These are phyloP conservation scores for Puntigrus tetrazona DNA, from an alignment of 2,113 vertebrate species.

Conservation along the genomic window DNA sequence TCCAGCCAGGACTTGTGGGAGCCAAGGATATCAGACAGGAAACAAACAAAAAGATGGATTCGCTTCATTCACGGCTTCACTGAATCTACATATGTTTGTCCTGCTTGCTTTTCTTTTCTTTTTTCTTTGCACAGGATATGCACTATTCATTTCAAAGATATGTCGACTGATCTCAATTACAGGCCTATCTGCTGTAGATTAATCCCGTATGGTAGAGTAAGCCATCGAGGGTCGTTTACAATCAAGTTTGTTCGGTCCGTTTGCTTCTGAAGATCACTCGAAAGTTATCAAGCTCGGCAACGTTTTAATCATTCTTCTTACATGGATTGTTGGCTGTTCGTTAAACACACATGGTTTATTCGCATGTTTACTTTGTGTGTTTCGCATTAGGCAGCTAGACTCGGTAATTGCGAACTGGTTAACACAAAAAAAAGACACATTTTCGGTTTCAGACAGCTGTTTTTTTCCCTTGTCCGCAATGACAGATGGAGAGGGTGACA, in stretches of 20 bases:
- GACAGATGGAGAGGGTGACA: conserved; percentile 19
- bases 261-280: conserved; percentile 9
- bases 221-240: not conserved
- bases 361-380: not conserved
- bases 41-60: conserved; percentile 25
- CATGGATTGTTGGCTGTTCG: not conserved
- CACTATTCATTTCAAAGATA: conserved; percentile 3
- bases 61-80: conserved; percentile 33
- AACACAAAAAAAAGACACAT: not conserved
- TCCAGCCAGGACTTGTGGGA: conserved; percentile 74
- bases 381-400: conserved; percentile 8
- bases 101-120: not conserved
- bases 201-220: not conserved
- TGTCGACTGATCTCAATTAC: not conserved
- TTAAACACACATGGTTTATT: not conserved
- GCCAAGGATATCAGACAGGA: conserved; percentile 51
- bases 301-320: not conserved
- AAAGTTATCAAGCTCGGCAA: not conserved
- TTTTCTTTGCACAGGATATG: not conserved
- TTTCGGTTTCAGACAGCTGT: conserved; percentile 42
- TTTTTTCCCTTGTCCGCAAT: conserved; percentile 19
- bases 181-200: not conserved
- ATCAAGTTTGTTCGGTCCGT: not conserved
- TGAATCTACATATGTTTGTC: conserved; percentile 30
- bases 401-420: conserved; percentile 32